Evolutionary conservation across 2,888 invertebrate genomes (phyloP).

Genomic region (Digitonthophagus gazella): DNA sequence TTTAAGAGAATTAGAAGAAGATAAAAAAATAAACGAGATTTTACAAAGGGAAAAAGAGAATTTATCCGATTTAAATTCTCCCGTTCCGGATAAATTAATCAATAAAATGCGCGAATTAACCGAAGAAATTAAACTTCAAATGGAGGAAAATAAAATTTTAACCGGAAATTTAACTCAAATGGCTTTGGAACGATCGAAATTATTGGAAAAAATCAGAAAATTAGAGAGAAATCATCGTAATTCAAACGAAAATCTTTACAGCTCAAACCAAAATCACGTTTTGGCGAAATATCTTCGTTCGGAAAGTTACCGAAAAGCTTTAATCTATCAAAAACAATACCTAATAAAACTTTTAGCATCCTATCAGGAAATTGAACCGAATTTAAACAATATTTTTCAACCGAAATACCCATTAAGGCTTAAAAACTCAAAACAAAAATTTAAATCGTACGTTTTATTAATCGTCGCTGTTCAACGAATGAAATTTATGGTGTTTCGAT

Average conservation of each 20-base stretch:
- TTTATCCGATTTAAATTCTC: conserved; percentile 30
- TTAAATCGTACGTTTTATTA: conserved; percentile 57
- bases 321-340: conserved; percentile 89
- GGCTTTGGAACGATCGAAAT: conserved; percentile 52
- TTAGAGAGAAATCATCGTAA: conserved; percentile 43
- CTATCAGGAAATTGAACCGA: conserved; percentile 36
- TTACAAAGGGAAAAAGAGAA: conserved; percentile 32
- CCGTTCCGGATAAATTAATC: conserved; percentile 43
- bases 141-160: conserved; percentile 56
- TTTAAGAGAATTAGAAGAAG: conserved; percentile 39
- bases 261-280: conserved; percentile 46
- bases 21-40: conserved; percentile 49
- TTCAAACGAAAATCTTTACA: neutral
- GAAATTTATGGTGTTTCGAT: conserved; percentile 63
- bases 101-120: conserved; percentile 55
- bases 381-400: neutral
- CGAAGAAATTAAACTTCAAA: conserved; percentile 51
- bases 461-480: conserved; percentile 63
- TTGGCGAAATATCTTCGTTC: conserved; percentile 71
- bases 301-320: conserved; percentile 83
- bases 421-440: conserved; percentile 30
- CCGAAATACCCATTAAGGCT: conserved; percentile 14
- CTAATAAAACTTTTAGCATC: conserved; percentile 66
- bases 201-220: conserved; percentile 53
- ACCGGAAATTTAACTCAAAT: conserved; percentile 48